Evolutionary conservation across 2,888 invertebrate genomes (phyloP).

Genomic region (Marasmarcha lunaedactyla): DNA sequence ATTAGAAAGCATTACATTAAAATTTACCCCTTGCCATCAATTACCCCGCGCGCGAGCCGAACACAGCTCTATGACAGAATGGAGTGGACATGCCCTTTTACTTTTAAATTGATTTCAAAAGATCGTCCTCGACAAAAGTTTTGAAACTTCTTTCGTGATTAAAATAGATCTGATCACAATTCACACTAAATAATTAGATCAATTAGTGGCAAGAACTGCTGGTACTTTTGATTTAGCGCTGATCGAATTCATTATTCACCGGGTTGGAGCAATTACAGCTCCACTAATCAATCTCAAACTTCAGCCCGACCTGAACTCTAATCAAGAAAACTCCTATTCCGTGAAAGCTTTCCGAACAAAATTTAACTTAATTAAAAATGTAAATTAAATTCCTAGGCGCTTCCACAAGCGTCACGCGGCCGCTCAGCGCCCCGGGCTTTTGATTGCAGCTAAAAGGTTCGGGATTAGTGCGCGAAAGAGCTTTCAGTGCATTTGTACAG

Average conservation of each 20-base stretch:
- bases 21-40: conserved; percentile 52
- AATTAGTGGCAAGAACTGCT: not conserved
- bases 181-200: too few relatives aligned
- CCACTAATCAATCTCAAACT: conserved; percentile 70
- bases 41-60: conserved; percentile 30
- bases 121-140: not conserved
- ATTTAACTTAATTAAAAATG: conserved; percentile 72
- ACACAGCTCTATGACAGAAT: conserved; percentile 17
- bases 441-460: conserved; percentile 72
- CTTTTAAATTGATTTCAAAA: not conserved
- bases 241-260: conserved; percentile 69
- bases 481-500: conserved; percentile 72
- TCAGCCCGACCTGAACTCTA: conserved; percentile 66
- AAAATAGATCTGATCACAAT: too few relatives aligned
- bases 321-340: conserved; percentile 70
- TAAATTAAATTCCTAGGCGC: conserved; percentile 70
- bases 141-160: too few relatives aligned
- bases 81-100: conserved; percentile 34
- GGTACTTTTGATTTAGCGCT: conserved; percentile 45
- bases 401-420: conserved; percentile 66
- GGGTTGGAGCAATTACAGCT: conserved; percentile 66
- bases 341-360: conserved; percentile 70
- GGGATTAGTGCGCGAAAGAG: conserved; percentile 71
- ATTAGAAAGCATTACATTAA: conserved; percentile 56
- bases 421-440: conserved; percentile 58